These are phyloP conservation scores for Steinernema khuongi DNA, from an alignment of 1,140 invertebrate species.

Conservation along the genomic window DNA sequence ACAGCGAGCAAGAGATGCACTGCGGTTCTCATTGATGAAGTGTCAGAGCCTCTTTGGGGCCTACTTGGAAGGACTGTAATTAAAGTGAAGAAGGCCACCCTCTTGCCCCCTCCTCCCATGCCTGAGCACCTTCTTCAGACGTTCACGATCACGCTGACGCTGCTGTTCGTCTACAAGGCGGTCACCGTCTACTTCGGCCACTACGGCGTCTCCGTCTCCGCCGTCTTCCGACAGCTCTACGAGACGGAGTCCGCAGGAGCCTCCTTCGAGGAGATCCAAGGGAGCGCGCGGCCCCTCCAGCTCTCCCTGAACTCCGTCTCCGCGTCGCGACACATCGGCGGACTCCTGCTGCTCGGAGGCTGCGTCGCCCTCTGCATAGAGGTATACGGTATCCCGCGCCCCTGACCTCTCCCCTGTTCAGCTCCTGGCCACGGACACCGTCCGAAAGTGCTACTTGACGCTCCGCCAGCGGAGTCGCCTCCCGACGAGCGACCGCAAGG, in stretches of 20 bases:
- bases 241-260: not conserved
- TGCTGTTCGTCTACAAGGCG: not conserved
- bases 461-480: not conserved
- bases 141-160: not conserved
- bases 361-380: not conserved
- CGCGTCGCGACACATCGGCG: not conserved
- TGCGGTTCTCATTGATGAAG: too few species aligned
- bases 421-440: not conserved
- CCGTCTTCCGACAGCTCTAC: constrained; percentile 5
- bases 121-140: not conserved
- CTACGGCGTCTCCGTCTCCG: not conserved
- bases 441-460: not conserved
- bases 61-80: too few species aligned
- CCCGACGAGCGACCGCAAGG: not conserved
- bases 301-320: not conserved
- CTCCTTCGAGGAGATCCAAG: not conserved
- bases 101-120: too few species aligned
- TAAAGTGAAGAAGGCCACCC: too few species aligned
- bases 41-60: too few species aligned
- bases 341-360: not conserved
- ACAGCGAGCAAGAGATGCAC: too few species aligned
- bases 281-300: not conserved
- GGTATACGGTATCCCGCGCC: not conserved
- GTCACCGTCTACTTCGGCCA: not conserved
- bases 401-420: not conserved